A percentile compares a stretch with the other conserved stretches of the same genome.
Conservation (phyloP, 2,797 vertebrate species). For the Oryzias dopingdopingensis region DNA sequence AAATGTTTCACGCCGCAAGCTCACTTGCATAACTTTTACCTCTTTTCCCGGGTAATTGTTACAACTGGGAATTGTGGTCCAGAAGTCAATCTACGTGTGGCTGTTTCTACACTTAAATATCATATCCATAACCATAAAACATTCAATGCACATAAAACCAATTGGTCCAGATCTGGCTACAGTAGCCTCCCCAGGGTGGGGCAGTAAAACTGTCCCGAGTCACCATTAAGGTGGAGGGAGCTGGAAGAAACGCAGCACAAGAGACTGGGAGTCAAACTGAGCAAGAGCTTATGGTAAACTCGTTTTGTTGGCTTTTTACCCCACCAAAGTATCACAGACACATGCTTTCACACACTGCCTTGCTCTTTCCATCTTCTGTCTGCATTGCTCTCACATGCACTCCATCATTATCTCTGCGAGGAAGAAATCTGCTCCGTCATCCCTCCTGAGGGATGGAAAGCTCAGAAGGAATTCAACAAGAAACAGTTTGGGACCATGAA, state of each 20-base stretch:
- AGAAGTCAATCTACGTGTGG: conserved; percentile 53
- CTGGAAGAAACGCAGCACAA: conserved; percentile 55
- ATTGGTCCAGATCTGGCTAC: conserved; percentile 69
- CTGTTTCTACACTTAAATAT: conserved; percentile 72
- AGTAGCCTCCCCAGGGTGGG: conserved; percentile 62
- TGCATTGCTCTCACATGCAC: conserved; percentile 50
- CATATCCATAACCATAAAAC: conserved; percentile 77
- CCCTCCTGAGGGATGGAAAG: conserved; percentile 57
- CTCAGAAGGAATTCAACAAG: conserved; percentile 53
- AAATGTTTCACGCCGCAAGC: conserved; percentile 2
- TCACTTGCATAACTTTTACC: conserved; percentile 41
- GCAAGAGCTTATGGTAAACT: conserved; percentile 70
- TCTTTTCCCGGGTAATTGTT: conserved; percentile 51
- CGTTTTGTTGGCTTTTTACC: conserved; percentile 53
- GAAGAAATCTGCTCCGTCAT: conserved; percentile 63
- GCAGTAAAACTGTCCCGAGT: conserved; percentile 63
- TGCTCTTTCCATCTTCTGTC: conserved; percentile 31
- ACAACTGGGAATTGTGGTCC: conserved; percentile 29
- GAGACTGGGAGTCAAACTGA: conserved; percentile 26
- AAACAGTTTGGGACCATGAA: conserved; percentile 7
- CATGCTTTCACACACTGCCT: conserved; percentile 18
- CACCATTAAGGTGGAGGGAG: conserved; percentile 59
- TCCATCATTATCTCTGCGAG: conserved; percentile 52
- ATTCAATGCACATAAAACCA: conserved; percentile 73
- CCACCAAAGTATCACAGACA: conserved; percentile 14